phyloP scores from a whole-genome alignment of 2,113 vertebrate species.

The Chaetodon auriga region DNA sequence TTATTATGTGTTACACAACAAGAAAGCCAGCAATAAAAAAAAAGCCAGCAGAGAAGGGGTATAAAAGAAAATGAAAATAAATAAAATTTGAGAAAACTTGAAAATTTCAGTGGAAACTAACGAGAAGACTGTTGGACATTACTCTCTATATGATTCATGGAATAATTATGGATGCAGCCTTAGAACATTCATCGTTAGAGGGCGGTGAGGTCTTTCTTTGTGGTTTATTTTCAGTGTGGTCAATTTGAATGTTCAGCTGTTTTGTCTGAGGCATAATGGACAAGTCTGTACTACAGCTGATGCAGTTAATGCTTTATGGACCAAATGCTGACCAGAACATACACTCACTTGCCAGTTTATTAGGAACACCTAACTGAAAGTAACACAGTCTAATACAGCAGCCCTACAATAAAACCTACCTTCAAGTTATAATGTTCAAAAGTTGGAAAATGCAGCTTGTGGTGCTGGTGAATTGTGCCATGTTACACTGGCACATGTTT shows the following conservation, averaged over 20 bases:
- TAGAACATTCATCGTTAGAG: not conserved
- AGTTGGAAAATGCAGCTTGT: not conserved
- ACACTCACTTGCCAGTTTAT: not conserved
- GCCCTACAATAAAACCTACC: not conserved
- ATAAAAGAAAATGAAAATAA: not conserved
- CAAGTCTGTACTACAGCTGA: conserved; percentile 9
- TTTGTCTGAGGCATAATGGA: not conserved
- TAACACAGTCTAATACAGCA: not conserved
- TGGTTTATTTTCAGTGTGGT: not conserved
- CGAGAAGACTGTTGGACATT: not conserved
- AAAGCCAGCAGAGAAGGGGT: not conserved
- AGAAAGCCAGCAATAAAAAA: not conserved
- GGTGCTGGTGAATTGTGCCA: not conserved
- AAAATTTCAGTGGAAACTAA: not conserved
- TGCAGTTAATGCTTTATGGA: conserved; percentile 21
- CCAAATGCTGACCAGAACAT: not conserved
- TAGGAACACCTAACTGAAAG: not conserved
- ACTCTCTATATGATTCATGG: not conserved
- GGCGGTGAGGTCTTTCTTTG: not conserved
- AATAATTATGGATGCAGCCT: not conserved
- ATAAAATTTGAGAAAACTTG: not conserved
- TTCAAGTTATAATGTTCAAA: not conserved
- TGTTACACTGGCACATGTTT: not conserved
- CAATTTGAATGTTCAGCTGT: not conserved
- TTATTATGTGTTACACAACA: conserved; percentile 10